Base-by-base conservation (phyloP, 1,140 invertebrate species). In the Nebria ingens region DNA sequence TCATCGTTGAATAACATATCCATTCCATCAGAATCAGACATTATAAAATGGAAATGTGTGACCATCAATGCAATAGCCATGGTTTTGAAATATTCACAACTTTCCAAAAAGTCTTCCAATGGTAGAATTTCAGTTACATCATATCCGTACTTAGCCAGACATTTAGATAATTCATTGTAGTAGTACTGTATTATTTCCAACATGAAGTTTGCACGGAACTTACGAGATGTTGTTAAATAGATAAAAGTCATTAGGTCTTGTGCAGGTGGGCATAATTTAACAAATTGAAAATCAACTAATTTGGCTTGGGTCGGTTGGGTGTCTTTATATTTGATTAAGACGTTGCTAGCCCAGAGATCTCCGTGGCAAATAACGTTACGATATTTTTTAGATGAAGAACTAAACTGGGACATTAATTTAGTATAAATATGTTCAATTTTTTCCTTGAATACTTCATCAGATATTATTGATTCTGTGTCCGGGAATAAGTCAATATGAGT, bases 261-360 rank as follows among this genome's bases (percentile, higher is more conserved):
- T 54, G 69, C 70, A 0, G 76, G 74, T 2, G 73, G 67, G 17
- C 70, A 65, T 64, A 76, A 81, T 25, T 79, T 61, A 0, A 72
- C 73, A 21, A 81, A 68, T 63, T 83, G 82, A 52, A 78, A 82
- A 61, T 84, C 82, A 19, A 84, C 72, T 4, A 84, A 60, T 3
- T 77, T 68, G 12, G 71, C 75, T 23, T 65, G 62, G 0, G 59
- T 56, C 0, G 64, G 59, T 54, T 68, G 62, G 54, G 72, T 75
- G 45, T 75, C 59, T 9, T 78, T 77, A 76, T 17, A 67, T 63
- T 2, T 68, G 53, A 1, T 19, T 17, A 55, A 19, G 19, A 55
- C 22, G 21, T 55, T 55, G 9, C 15, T 50, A 19, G 38, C 34
- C 54, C 54, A 55, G 13, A 21, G 21, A 55, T 55, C 54, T 1